These are phyloP conservation scores for Stenodema calcarata DNA, from an alignment of 2,888 invertebrate species.

Conservation along the genomic window DNA sequence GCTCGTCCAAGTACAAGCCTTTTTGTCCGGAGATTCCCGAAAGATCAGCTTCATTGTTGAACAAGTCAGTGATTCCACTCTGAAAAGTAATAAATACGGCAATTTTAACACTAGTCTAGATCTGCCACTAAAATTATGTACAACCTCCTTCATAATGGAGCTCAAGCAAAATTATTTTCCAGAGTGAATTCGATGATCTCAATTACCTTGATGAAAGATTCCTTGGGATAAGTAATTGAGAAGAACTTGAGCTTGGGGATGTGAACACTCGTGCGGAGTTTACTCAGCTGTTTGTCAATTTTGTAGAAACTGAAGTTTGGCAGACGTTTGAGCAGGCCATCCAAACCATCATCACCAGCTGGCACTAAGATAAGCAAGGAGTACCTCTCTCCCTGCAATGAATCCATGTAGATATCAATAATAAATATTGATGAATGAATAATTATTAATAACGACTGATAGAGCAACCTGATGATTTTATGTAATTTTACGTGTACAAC, in stretches of 20 bases:
- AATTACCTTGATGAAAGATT: slow-evolving; percentile 67
- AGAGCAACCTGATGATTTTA: too few species aligned
- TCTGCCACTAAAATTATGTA: background rate
- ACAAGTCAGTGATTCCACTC: slow-evolving; percentile 67
- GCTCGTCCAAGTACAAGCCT: slow-evolving; percentile 71
- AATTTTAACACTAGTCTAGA: background rate
- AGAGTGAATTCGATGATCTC: background rate
- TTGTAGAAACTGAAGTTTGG: slow-evolving; percentile 64
- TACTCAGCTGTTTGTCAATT: slow-evolving; percentile 63
- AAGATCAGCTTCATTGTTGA: slow-evolving; percentile 69
- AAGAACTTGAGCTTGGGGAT: slow-evolving; percentile 71
- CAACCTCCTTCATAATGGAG: background rate
- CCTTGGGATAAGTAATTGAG: slow-evolving; percentile 70
- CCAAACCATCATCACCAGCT: slow-evolving; percentile 67
- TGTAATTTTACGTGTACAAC: too few species aligned
- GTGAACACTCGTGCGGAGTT: slow-evolving; percentile 65
- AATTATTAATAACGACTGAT: too few species aligned
- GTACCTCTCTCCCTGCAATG: slow-evolving; percentile 68
- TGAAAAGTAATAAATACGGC: slow-evolving; percentile 17
- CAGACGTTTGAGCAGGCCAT: slow-evolving; percentile 66
- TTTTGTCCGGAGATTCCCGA: slow-evolving; percentile 67
- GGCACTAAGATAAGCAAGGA: slow-evolving; percentile 68
- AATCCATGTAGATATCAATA: too few species aligned
- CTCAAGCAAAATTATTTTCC: too few species aligned
- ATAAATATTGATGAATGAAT: too few species aligned